These are phyloP conservation scores for Pithecia hirsuta DNA, from an alignment of 2,797 vertebrate genomes.

Conservation along the genomic window DNA sequence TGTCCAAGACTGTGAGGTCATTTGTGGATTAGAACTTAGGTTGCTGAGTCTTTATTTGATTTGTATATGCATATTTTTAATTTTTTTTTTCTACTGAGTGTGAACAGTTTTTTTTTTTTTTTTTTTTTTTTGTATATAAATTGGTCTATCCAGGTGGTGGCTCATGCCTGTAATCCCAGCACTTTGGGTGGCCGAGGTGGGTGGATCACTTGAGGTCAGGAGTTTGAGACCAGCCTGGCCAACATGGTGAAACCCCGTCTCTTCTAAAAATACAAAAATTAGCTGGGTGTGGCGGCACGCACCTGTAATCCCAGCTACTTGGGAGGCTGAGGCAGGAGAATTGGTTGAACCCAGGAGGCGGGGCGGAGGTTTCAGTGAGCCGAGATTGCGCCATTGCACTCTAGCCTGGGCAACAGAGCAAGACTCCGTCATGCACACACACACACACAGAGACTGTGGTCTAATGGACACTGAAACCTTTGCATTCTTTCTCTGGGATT, in stretches of 20 bases:
- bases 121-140: not conserved
- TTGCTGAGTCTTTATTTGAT: conserved; percentile 15
- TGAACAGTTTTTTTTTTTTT: not conserved
- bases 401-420: not conserved
- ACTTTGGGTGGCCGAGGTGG: not conserved
- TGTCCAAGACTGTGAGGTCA: not conserved
- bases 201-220: not conserved
- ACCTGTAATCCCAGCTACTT: not conserved
- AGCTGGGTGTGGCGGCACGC: not conserved
- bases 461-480: conserved; percentile 8
- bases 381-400: not conserved
- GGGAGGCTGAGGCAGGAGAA: not conserved
- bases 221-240: not conserved
- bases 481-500: conserved; percentile 34
- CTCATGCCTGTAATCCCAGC: not conserved
- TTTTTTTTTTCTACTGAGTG: not conserved
- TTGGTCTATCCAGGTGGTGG: not conserved
- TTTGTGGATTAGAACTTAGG: not conserved
- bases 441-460: not conserved
- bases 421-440: not conserved
- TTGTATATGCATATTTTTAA: not conserved
- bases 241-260: not conserved
- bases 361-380: not conserved
- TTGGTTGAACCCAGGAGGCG: not conserved
- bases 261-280: not conserved